These are phyloP conservation scores for Darevskia mixta DNA, from an alignment of 2,797 vertebrate genomes.

Conservation along the genomic window DNA sequence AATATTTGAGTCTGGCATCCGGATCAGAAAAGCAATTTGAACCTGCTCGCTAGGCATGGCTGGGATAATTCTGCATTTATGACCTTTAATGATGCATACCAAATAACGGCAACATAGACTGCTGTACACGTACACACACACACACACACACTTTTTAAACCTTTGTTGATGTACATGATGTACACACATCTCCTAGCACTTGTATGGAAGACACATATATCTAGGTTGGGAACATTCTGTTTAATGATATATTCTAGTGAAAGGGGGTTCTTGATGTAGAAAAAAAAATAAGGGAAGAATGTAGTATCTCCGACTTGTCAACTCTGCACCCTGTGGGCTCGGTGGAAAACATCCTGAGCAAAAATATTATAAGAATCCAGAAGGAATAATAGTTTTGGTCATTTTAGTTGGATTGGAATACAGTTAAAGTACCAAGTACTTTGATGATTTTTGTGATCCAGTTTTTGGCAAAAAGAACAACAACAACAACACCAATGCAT, in stretches of 20 bases:
- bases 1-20: constrained; percentile 40
- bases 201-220: constrained; percentile 14
- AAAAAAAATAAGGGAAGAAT: constrained; percentile 37
- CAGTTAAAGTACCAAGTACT: too few relatives aligned
- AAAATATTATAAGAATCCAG: constrained; percentile 20
- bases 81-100: constrained; percentile 22
- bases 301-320: constrained; percentile 29
- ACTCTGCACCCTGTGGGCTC: constrained; percentile 27
- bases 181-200: background rate
- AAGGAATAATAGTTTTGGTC: constrained; percentile 35
- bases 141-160: constrained; percentile 19
- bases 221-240: constrained; percentile 17
- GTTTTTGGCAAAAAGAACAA: too few relatives aligned
- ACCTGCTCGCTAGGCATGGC: constrained; percentile 23
- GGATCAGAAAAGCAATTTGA: constrained; percentile 43
- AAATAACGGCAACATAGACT: constrained; percentile 2
- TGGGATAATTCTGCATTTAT: constrained; percentile 41
- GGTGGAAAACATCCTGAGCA: constrained; percentile 1
- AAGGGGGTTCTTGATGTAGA: constrained; percentile 44
- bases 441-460: too few relatives aligned
- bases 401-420: constrained; percentile 31
- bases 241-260: constrained; percentile 48
- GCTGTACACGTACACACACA: background rate
- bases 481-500: too few relatives aligned
- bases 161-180: background rate